Evolutionary conservation across 2,797 vertebrate species (phyloP), one percentile per base, ranked within the genome.

Genomic region (Gambusia yucatana): DNA sequence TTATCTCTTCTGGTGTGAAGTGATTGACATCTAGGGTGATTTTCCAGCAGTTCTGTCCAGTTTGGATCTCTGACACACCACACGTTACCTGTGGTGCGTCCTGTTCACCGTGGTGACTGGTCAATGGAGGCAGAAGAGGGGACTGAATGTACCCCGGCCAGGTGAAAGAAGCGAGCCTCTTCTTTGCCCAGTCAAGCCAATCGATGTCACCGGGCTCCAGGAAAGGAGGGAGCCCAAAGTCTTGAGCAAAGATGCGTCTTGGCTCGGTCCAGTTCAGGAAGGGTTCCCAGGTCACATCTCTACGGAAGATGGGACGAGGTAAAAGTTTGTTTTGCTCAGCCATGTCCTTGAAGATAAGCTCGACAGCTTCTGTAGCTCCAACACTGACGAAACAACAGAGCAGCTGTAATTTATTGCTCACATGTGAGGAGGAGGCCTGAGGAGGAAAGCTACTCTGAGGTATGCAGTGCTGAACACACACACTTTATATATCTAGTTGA

Each of bases 151-250:
- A 89, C 5, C 77, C 90, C 0, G 94, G 93, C 92, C 93, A 94
- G 47, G 91, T 84, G 69, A 92, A 88, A 1, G 88, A 73, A 0
- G 86, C 87, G 52, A 95, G 86, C 65, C 93, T 92, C 73, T 43
- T 93, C 86, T 91, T 92, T 0, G 94, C 93, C 94, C 95, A 96
- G 76, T 94, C 87, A 4, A 96, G 78, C 95, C 95, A 96, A 86
- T 93, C 92, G 79, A 94, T 75, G 73, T 95, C 93, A 1, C 79
- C 46, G 0, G 91, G 87, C 10, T 95, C 95, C 84, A 94, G 86
- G 78, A 94, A 93, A 22, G 94, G 93, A 63, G 94, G 94, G n/a
- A 95, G 88, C 65, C 94, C 94, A n/a, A 92, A 91, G 70, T 95
- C 94, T 82, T 92, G 91, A 0, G 90, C 76, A 59, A 90, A 94